Percentiles rank a stretch among this genome's conserved stretches.
These are phyloP conservation scores for Deroplatys truncata DNA, from an alignment of 2,888 invertebrate genomes.

Conservation along the genomic window DNA sequence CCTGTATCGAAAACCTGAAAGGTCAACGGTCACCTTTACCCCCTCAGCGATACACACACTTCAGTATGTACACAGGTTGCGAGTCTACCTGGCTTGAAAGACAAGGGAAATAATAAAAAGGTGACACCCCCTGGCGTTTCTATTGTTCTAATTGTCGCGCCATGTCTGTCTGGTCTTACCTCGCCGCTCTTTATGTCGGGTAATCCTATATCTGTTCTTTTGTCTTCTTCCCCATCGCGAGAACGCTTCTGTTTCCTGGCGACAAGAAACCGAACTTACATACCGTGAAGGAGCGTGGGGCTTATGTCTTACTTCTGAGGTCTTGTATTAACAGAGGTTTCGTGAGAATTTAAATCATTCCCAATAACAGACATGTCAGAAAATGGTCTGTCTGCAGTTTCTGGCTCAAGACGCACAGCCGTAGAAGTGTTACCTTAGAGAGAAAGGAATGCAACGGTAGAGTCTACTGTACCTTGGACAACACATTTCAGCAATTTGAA, in stretches of 20 bases:
- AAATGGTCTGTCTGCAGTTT: too few relatives aligned
- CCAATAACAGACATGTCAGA: too few relatives aligned
- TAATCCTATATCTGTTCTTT: neutral
- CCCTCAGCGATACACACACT: neutral
- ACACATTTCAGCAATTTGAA: too few relatives aligned
- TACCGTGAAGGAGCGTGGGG: neutral
- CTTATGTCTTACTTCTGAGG: neutral
- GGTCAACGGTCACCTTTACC: neutral
- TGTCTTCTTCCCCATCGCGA: neutral
- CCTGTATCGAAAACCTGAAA: neutral
- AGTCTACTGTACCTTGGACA: too few relatives aligned
- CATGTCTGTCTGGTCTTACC: neutral
- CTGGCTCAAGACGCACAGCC: too few relatives aligned
- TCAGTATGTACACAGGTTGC: neutral
- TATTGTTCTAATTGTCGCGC: neutral
- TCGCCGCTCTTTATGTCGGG: neutral
- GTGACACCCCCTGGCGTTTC: neutral
- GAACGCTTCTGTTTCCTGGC: neutral
- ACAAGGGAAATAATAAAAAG: neutral
- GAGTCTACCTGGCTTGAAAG: neutral
- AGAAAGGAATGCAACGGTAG: too few relatives aligned
- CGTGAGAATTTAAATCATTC: too few relatives aligned
- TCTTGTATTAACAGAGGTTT: too few relatives aligned
- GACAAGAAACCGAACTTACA: neutral
- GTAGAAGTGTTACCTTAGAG: too few relatives aligned